Evolutionary conservation across 2,888 invertebrate species (phyloP).

Genomic region (Arctia plantaginis): DNA sequence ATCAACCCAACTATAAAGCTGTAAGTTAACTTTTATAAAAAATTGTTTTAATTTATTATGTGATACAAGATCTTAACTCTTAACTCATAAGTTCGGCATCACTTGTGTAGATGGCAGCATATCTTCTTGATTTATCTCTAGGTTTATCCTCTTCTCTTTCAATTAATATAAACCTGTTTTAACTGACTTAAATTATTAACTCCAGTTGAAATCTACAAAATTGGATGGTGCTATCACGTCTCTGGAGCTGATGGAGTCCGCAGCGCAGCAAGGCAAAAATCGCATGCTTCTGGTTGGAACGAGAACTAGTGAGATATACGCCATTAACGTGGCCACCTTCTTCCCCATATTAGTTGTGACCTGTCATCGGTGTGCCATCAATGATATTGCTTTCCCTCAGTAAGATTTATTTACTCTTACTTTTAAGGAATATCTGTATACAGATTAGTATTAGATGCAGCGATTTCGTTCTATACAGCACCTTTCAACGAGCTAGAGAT

Average conservation of each 20-base stretch:
- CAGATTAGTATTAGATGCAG: too few relatives aligned
- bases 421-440: background rate
- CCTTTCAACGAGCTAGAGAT: background rate
- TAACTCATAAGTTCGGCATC: too few relatives aligned
- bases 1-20: conserved; percentile 85
- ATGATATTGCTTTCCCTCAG: conserved; percentile 94
- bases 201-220: conserved; percentile 85
- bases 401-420: conserved; percentile 68
- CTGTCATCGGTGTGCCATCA: conserved; percentile 93
- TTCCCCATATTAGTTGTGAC: conserved; percentile 90
- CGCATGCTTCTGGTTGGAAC: conserved; percentile 92
- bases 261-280: conserved; percentile 65
- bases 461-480: too few relatives aligned
- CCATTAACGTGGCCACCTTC: conserved; percentile 90
- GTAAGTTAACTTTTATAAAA: conserved; percentile 73
- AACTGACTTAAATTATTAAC: conserved; percentile 6
- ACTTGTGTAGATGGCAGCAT: too few relatives aligned
- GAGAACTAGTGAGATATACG: conserved; percentile 92
- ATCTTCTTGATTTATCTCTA: too few relatives aligned
- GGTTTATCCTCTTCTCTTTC: background rate
- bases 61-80: too few relatives aligned
- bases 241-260: conserved; percentile 86
- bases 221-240: conserved; percentile 91
- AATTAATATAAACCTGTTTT: background rate
- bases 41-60: too few relatives aligned